phyloP scores from a whole-genome alignment of 2,113 vertebrate species.

The Chlorodrepanis virens region DNA sequence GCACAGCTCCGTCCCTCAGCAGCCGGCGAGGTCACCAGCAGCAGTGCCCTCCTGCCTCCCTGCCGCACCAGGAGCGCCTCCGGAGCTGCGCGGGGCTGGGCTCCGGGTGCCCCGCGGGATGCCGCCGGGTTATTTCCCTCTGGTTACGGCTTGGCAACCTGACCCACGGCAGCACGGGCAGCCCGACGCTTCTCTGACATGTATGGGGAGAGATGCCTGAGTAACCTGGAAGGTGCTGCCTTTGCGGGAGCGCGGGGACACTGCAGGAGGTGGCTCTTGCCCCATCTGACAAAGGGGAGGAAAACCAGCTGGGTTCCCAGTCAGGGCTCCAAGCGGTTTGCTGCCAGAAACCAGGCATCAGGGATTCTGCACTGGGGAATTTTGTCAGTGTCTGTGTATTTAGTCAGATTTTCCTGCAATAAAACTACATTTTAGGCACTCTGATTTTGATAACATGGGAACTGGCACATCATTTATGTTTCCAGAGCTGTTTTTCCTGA shows the following conservation, averaged over 20 bases:
- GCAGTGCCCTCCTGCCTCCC: neutral
- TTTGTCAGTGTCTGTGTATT: conserved; percentile 1
- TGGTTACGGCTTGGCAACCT: neutral
- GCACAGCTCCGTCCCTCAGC: neutral
- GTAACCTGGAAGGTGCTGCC: neutral
- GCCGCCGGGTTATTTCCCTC: neutral
- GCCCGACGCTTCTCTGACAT: too few relatives aligned
- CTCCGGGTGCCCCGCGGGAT: neutral
- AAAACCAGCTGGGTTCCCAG: neutral
- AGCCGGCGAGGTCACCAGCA: fast-evolving
- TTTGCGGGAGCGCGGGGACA: neutral
- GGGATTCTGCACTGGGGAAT: neutral
- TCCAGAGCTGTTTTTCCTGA: neutral
- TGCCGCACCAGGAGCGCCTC: neutral
- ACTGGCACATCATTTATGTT: neutral
- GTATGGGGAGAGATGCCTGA: neutral
- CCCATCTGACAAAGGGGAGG: neutral
- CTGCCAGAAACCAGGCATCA: neutral
- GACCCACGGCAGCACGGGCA: neutral
- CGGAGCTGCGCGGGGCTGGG: neutral
- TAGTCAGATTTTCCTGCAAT: conserved; percentile 45
- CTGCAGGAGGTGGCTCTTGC: neutral
- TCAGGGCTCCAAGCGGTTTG: neutral
- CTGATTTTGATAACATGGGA: conserved; percentile 31
- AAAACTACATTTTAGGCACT: neutral